phyloP scores from a whole-genome alignment of 92 coral and sea anemone species.

The Epizoanthus scotinus region DNA sequence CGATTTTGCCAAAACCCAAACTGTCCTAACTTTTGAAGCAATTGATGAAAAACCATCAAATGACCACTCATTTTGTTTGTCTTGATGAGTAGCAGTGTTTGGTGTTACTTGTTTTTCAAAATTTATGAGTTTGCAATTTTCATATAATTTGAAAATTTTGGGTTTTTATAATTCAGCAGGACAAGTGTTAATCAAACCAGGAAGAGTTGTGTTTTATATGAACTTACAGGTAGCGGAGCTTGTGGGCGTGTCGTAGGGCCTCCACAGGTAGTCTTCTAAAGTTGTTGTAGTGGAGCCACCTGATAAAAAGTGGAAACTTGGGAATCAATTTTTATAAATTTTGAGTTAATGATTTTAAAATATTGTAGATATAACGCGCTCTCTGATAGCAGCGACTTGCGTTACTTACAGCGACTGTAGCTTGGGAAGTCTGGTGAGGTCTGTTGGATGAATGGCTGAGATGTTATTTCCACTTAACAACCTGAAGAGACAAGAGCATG shows the following conservation, averaged over 20 bases:
- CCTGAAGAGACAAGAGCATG: background rate
- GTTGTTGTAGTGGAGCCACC: constrained; percentile 22
- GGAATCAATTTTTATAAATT: background rate
- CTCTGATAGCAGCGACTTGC: background rate
- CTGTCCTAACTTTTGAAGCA: too few relatives aligned
- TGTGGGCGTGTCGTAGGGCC: constrained; percentile 15
- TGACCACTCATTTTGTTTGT: too few relatives aligned
- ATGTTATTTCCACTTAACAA: background rate
- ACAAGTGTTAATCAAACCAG: too few relatives aligned
- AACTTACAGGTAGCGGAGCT: constrained; percentile 23
- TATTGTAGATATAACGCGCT: background rate
- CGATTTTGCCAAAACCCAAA: too few relatives aligned
- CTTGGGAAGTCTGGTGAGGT: background rate
- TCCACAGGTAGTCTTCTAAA: background rate
- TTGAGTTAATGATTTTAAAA: too few relatives aligned
- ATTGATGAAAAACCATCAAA: too few relatives aligned
- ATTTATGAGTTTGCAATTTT: too few relatives aligned
- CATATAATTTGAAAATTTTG: too few relatives aligned
- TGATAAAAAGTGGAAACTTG: background rate
- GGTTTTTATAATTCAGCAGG: too few relatives aligned
- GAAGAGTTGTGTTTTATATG: too few relatives aligned
- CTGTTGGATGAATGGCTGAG: background rate
- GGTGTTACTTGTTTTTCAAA: too few relatives aligned
- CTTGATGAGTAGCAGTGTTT: too few relatives aligned
- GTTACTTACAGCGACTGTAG: constrained; percentile 3